A percentile compares a stretch with the other conserved stretches of the same genome.
Evolutionary conservation across 1,140 invertebrate species (phyloP).

Genomic region (Helicorthomorpha holstii): DNA sequence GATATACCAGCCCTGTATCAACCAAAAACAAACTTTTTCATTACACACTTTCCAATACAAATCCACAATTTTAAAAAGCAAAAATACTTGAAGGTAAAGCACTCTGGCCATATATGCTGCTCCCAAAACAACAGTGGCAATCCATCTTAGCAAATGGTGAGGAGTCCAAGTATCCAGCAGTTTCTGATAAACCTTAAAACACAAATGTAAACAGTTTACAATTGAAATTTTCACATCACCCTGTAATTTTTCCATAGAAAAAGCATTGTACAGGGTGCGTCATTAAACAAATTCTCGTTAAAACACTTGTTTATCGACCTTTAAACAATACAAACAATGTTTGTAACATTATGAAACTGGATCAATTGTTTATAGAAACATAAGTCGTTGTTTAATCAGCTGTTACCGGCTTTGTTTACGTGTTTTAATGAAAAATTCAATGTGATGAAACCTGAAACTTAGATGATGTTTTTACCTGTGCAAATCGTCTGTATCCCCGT

Average conservation of each 20-base stretch:
- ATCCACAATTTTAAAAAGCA: neutral
- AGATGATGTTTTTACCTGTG: neutral
- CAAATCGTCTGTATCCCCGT: neutral
- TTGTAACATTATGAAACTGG: too few species aligned
- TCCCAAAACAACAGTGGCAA: slow-evolving; percentile 15
- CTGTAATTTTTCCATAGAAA: too few species aligned
- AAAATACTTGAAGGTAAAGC: slow-evolving; percentile 19
- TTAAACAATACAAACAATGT: too few species aligned
- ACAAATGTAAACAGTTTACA: too few species aligned
- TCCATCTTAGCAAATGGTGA: slow-evolving; percentile 20
- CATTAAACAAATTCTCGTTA: too few species aligned
- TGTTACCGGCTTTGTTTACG: too few species aligned
- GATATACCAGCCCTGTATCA: slow-evolving; percentile 94
- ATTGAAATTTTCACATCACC: too few species aligned
- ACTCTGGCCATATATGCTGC: slow-evolving; percentile 19
- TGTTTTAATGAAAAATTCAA: neutral
- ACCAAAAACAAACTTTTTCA: slow-evolving; percentile 12
- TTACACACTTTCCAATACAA: neutral
- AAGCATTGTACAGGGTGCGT: too few species aligned
- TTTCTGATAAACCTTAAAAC: slow-evolving; percentile 22
- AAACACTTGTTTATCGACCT: too few species aligned
- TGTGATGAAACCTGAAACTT: neutral
- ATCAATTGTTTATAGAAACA: too few species aligned
- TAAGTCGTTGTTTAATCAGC: too few species aligned
- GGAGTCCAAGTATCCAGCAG: slow-evolving; percentile 23